These are phyloP conservation scores for Aphidius colemani DNA, from an alignment of 2,888 invertebrate species.

Conservation along the genomic window DNA sequence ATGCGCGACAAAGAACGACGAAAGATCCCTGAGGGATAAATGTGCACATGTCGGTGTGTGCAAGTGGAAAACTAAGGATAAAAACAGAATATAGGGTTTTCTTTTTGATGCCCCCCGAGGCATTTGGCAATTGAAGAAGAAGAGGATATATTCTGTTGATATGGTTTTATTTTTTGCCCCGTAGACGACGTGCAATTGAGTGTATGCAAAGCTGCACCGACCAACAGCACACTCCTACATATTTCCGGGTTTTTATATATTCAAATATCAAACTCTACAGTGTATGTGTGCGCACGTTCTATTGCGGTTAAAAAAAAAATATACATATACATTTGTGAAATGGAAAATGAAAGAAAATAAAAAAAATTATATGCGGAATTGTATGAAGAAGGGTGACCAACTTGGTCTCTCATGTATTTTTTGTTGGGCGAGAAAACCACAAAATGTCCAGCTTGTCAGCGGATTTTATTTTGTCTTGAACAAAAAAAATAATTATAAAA, in stretches of 20 bases:
- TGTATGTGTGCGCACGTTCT: slow-evolving; percentile 17
- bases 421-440: slow-evolving; percentile 17
- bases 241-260: slow-evolving; percentile 18
- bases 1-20: slow-evolving; percentile 29
- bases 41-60: neutral
- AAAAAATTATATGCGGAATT: neutral
- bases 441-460: slow-evolving; percentile 2
- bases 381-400: neutral
- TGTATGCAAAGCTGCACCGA: neutral
- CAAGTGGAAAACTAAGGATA: slow-evolving; percentile 17
- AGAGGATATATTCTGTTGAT: neutral
- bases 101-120: neutral
- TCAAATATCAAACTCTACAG: neutral
- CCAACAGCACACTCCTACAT: neutral
- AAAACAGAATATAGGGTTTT: neutral
- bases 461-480: too few relatives aligned
- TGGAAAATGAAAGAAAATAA: neutral
- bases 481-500: too few relatives aligned
- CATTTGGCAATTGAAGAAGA: neutral
- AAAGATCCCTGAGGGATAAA: slow-evolving; percentile 23
- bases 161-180: slow-evolving; percentile 12
- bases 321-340: neutral
- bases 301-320: neutral
- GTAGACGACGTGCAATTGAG: neutral
- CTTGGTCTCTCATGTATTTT: neutral